Evolutionary conservation across 1,140 invertebrate genomes (phyloP), one percentile per base, ranked within the genome.

Genomic region (Colletes gigas): DNA sequence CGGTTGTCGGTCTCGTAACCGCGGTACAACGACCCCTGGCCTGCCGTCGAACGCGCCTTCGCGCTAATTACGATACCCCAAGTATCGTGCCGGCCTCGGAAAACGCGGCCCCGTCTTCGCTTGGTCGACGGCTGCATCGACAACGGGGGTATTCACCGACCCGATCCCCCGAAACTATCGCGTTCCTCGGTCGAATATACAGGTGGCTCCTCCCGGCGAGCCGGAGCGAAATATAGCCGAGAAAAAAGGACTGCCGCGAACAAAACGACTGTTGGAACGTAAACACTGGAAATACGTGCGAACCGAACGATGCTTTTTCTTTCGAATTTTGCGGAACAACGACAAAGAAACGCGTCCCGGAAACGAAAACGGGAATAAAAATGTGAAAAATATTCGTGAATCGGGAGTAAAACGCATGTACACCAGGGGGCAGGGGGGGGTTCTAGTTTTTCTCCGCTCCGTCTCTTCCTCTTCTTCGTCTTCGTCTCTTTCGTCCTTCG

Each of bases 11-110:
- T 87, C 84, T 83, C 81, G 81, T 87, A 86, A 86, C 81, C 78
- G 73, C 81, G 78, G 85, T 87, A 87, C 85, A 87, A 87, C 85
- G 85, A 87, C 85, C 85, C 75, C 78, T 78, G 71, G 62, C 65
- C 76, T 72, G 70, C 79, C 55, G 78, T 82, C 71, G 75, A 83
- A 83, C 81, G 77, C 75, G 66, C 80, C 82, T 67, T 76, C 81
- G 70, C 67, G 60, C 84, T 87, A 83, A 83, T 86, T 82, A 62
- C 78, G 82, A 83, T 67, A 77, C 50, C 70, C 75, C n/a, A 54
- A 83, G 59, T 73, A 74, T 78, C 54, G 21, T 52, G 70, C 62
- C 60, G 41, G 41, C 9, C 54, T 70, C 52, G 52, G 65, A 60
- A 39, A 59, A 19, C 10, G 50, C 50, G 44, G 47, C 39, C 4